phyloP scores from a whole-genome alignment of 2,797 vertebrate genomes.

The Philypnodon macrostomus region DNA sequence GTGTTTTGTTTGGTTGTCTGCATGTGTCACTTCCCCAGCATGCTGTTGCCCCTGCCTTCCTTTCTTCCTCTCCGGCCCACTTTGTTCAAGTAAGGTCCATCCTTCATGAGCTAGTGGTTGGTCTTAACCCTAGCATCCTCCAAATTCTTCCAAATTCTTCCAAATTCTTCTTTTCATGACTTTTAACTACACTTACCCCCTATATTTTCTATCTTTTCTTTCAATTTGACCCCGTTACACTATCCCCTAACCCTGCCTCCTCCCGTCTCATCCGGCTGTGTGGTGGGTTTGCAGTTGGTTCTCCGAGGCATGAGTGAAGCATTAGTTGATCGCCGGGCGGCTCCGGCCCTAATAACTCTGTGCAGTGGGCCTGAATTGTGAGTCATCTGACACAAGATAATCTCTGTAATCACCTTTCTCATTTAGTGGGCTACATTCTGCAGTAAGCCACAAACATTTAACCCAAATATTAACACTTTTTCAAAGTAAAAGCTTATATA shows the following conservation, averaged over 20 bases:
- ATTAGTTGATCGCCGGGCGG: slow-evolving; percentile 99
- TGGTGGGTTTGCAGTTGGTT: slow-evolving; percentile 96
- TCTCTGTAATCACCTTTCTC: slow-evolving; percentile 51
- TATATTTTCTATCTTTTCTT: slow-evolving; percentile 29
- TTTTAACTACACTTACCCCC: slow-evolving; percentile 31
- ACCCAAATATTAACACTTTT: slow-evolving; percentile 1
- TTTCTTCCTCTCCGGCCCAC: slow-evolving; percentile 33
- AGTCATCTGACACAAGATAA: slow-evolving; percentile 77
- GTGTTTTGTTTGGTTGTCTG: slow-evolving; percentile 22
- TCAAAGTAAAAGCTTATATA: too few species aligned
- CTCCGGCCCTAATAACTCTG: slow-evolving; percentile 98
- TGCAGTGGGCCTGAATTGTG: slow-evolving; percentile 99
- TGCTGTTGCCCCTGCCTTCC: slow-evolving; percentile 57
- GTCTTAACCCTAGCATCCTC: slow-evolving; percentile 34
- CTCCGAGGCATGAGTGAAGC: slow-evolving; percentile 99
- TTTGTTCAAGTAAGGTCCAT: slow-evolving; percentile 71
- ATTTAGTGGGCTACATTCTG: slow-evolving; percentile 61
- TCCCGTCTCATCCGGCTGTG: slow-evolving; percentile 72
- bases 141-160: slow-evolving; percentile 38
- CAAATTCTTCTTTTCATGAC: slow-evolving; percentile 32
- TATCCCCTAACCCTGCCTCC: slow-evolving; percentile 64
- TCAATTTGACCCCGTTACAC: slow-evolving; percentile 36
- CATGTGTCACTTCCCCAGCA: slow-evolving; percentile 50
- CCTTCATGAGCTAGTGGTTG: slow-evolving; percentile 40
- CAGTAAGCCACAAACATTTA: slow-evolving; percentile 22